A percentile compares a stretch with the other conserved stretches of the same genome.
Evolutionary conservation across 2,888 invertebrate genomes (phyloP).

Genomic region (Salticus scenicus): DNA sequence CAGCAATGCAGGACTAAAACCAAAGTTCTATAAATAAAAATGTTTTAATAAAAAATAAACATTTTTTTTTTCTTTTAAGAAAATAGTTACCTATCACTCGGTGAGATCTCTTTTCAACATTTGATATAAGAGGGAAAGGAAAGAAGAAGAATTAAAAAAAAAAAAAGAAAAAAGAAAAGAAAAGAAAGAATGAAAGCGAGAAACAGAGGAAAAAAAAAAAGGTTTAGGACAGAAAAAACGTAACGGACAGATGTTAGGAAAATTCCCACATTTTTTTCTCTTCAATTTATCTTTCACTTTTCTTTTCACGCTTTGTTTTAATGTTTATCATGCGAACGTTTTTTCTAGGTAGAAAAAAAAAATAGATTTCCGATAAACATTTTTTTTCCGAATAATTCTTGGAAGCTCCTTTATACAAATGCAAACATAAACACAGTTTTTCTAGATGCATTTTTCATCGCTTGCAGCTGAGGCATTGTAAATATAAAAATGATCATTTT

Average conservation of each 20-base stretch:
- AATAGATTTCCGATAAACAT: conserved; percentile 33
- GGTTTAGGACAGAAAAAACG: conserved; percentile 43
- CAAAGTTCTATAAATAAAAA: conserved; percentile 6
- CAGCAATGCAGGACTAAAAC: conserved; percentile 51
- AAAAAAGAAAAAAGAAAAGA: background rate
- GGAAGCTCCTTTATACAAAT: conserved; percentile 11
- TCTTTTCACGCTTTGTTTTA: too few relatives aligned
- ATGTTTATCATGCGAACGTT: conserved; percentile 24
- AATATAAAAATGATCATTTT: background rate
- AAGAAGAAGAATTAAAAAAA: background rate
- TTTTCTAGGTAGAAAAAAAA: background rate
- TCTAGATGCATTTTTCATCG: background rate
- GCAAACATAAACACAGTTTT: conserved; percentile 14
- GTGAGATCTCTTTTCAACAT: conserved; percentile 65
- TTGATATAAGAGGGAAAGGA: conserved; percentile 30
- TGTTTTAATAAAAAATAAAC: conserved; percentile 7
- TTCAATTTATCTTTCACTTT: too few relatives aligned
- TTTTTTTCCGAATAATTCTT: conserved; percentile 12
- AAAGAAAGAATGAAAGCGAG: background rate
- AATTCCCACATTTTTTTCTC: conserved; percentile 52
- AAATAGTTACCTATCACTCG: conserved; percentile 67
- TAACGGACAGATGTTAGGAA: conserved; percentile 44
- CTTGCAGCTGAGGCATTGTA: background rate
- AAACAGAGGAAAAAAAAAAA: conserved; percentile 22
- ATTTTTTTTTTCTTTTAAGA: conserved; percentile 14